Evolutionary conservation across 2,113 vertebrate genomes (phyloP), one percentile per base, ranked within the genome.

Genomic region (Lagopus leucura): DNA sequence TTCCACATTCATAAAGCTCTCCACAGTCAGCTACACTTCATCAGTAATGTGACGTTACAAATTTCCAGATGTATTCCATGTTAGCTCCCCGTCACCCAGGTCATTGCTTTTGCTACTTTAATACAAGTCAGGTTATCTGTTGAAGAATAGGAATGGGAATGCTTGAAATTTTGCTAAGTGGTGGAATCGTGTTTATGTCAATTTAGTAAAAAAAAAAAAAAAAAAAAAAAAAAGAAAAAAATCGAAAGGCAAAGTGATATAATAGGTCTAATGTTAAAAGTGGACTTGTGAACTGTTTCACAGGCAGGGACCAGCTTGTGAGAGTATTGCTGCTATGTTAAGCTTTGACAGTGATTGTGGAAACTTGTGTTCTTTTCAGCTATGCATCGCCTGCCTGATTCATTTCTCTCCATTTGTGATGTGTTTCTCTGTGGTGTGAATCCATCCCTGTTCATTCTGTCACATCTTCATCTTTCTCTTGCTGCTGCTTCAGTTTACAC

Each of bases 351-450:
- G 45, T 96, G 94, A 94, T 72, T 91, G 75, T 95, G 64, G 93
- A 88, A 92, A 92, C 94, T 96, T 98, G 86, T 97, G 97, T 97
- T 98, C 97, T 98, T 97, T 97, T 95, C 97, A 98, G 96, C 97
- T 95, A 83, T 38, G 67, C 97, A 82, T 96, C 96, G 81, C 86
- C 95, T 92, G 96, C 96, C 97, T 89, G 96, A 96, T 96, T 98
- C 85, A 96, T 98, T 97, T 98, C 89, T 96, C 97, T 97, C 88
- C 97, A 97, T 97, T 97, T 97, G 96, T 97, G 96, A 92, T 98
- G 95, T 98, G 92, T 97, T 95, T 97, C 95, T 97, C 95, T 97
- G 96, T 98, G 91, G 86, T 97, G 95, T 98, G 97, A 98, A 73
- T 96, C 78, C 97, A 98, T 97, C 90, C 94, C 81, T 97, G 84